Conservation (phyloP, 2,797 vertebrate species). For the Melanotaenia pygmaea region DNA sequence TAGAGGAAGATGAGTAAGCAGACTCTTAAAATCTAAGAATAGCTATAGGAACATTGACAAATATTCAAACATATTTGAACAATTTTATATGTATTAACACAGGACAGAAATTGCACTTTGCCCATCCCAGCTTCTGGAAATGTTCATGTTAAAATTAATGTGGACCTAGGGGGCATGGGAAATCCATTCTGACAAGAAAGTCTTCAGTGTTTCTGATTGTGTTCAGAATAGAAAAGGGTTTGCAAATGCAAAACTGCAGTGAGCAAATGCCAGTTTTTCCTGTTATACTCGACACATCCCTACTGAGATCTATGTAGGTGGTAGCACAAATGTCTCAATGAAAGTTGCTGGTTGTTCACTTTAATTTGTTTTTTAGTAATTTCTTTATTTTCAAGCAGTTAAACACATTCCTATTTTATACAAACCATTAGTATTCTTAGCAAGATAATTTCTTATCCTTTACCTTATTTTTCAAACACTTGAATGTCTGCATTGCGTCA, state of each 20-base stretch:
- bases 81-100: neutral
- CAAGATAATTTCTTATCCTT: too few relatives aligned
- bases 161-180: neutral
- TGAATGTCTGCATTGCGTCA: too few relatives aligned
- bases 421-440: too few relatives aligned
- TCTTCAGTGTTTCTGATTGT: constrained; percentile 18
- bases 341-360: neutral
- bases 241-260: constrained; percentile 25
- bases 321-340: constrained; percentile 3
- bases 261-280: constrained; percentile 47
- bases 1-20: too few relatives aligned
- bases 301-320: constrained; percentile 54
- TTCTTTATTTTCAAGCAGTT: constrained; percentile 2
- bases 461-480: too few relatives aligned
- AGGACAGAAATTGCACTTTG: neutral
- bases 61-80: neutral
- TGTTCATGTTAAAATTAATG: neutral
- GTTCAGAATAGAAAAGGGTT: constrained; percentile 16
- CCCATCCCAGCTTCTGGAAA: neutral
- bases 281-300: constrained; percentile 45
- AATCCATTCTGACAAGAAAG: constrained; percentile 20
- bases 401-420: too few relatives aligned
- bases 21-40: neutral
- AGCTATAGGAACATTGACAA: neutral
- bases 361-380: constrained; percentile 19